Percentiles rank a stretch among this genome's conserved stretches.
Conservation (phyloP, 2,797 vertebrate genomes). For the Pteropus rufus region DNA sequence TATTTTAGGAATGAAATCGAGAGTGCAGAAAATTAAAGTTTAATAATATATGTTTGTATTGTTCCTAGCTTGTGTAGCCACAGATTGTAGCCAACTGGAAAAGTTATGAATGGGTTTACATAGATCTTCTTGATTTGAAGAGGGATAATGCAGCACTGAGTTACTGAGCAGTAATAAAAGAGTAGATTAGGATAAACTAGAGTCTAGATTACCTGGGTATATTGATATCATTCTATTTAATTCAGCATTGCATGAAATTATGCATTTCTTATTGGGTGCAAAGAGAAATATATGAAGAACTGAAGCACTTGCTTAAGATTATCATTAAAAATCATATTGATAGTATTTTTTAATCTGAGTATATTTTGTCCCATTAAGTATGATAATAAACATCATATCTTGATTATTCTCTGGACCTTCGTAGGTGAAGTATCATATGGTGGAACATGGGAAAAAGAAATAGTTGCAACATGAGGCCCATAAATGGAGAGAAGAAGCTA, state of each 20-base stretch:
- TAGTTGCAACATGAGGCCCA: background rate
- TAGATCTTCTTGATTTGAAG: conserved; percentile 41
- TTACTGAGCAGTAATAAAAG: conserved; percentile 45
- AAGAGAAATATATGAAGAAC: background rate
- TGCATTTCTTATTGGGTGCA: background rate
- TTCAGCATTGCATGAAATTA: background rate
- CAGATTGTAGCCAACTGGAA: conserved; percentile 8
- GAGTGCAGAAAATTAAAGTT: conserved; percentile 64
- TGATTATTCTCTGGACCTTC: background rate
- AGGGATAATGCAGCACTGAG: conserved; percentile 11
- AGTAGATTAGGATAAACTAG: conserved; percentile 57
- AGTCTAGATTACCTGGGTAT: conserved; percentile 40
- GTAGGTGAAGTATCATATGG: background rate
- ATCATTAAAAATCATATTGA: background rate
- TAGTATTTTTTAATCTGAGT: background rate
- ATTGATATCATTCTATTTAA: conserved; percentile 47
- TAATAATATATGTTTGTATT: conserved; percentile 60
- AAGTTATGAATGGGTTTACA: conserved; percentile 19
- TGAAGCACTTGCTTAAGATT: background rate
- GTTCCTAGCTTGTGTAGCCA: conserved; percentile 24
- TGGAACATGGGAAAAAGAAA: background rate
- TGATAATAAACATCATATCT: background rate
- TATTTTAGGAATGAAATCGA: conserved; percentile 60
- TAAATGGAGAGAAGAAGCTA: background rate
- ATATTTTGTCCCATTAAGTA: background rate